Evolutionary conservation across 2,113 vertebrate species (phyloP), one percentile per base, ranked within the genome.

Genomic region (Sapajus apella): DNA sequence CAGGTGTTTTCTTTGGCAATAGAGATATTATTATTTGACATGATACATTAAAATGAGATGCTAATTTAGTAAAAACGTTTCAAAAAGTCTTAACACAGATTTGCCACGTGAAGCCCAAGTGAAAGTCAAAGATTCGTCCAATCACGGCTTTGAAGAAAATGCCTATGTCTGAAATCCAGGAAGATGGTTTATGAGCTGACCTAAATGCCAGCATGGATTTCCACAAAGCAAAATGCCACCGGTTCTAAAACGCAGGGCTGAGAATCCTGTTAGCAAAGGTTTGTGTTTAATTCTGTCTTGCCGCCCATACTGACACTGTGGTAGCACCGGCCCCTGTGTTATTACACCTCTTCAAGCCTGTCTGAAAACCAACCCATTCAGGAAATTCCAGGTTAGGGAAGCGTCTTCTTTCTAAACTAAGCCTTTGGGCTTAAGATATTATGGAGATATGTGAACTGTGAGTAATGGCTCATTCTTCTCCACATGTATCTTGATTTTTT

Each of bases 361-460:
- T 70, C 68, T 97, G 17, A 47, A 97, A 94, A 32, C 40, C 94
- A 40, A 16, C 11, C 25, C 2, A 0, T 0, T 52, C 30, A 86
- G 80, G 81, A 90, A 97, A 91, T 84, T 79, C 55, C 58, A 68
- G 1, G n/a, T 86, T 82, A 80, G 66, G 16, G 76, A 90, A 72
- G 85, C 45, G 91, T 96, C 89, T 37, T 96, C 64, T 58, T 81
- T 25, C 13, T 77, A 45, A 8, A 10, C n/a, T 55, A 95, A 21
- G 58, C 20, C 13, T 2, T 56, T 45, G 1, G 0, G 88, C 27
- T 55, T n/a, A 21, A 13, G 50, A 18, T 35, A 61, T 58, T 45
- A 8, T 55, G n/a, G 84, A 76, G 47, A 14, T 56, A 12, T 5
- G 3, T 14, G 32, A 47, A 12, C 52, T 43, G 75, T 40, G 21